Evolutionary conservation across 2,888 invertebrate genomes (phyloP).

Genomic region (Mechanitis messenoides): DNA sequence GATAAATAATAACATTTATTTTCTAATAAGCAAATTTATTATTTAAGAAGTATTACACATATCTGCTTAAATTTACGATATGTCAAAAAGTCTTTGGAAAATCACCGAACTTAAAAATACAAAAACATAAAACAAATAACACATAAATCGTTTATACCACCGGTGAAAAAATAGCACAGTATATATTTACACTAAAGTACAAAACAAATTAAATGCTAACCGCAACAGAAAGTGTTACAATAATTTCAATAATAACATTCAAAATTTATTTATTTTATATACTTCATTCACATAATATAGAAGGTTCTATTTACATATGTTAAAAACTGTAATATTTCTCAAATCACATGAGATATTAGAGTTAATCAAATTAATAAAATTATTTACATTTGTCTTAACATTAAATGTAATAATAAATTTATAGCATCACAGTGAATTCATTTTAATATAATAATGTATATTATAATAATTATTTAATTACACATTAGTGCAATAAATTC

Average conservation of each 20-base stretch:
- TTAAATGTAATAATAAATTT: conserved; percentile 48
- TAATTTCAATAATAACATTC: conserved; percentile 23
- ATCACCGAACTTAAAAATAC: conserved; percentile 49
- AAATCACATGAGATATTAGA: conserved; percentile 35
- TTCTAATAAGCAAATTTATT: conserved; percentile 72
- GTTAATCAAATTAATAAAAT: conserved; percentile 31
- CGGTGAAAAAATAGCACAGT: conserved; percentile 30
- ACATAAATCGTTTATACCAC: conserved; percentile 12
- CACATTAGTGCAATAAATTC: conserved; percentile 25
- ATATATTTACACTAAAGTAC: conserved; percentile 26
- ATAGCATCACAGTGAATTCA: conserved; percentile 75
- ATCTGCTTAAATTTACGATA: conserved; percentile 66
- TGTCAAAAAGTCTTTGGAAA: conserved; percentile 71
- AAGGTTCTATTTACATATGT: conserved; percentile 36
- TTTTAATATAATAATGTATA: conserved; percentile 33
- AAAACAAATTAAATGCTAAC: conserved; percentile 19
- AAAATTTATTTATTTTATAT: conserved; percentile 22
- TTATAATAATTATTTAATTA: conserved; percentile 20
- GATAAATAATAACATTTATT: conserved; percentile 27
- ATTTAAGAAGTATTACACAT: conserved; percentile 63
- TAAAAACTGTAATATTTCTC: conserved; percentile 39
- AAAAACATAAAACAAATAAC: conserved; percentile 18
- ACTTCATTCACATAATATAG: conserved; percentile 23
- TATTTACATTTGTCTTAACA: conserved; percentile 37
- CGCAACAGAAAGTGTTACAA: conserved; percentile 24